Percentiles rank a stretch among this genome's conserved stretches.
phyloP scores from a whole-genome alignment of 2,888 invertebrate genomes.

The Ferrisia virgata region DNA sequence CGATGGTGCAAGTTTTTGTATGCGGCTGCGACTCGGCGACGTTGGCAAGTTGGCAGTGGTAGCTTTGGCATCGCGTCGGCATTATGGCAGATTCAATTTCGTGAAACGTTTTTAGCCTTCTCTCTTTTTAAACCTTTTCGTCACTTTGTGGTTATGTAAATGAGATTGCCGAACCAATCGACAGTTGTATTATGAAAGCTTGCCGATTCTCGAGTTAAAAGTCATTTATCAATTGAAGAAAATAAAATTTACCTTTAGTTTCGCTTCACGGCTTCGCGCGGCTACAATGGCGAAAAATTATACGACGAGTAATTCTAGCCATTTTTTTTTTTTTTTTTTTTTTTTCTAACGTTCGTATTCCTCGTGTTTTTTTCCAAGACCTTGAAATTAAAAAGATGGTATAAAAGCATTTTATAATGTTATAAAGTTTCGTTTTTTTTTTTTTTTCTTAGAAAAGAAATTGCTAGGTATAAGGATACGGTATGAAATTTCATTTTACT shows the following conservation, averaged over 20 bases:
- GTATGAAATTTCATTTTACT: background rate
- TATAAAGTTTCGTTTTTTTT: background rate
- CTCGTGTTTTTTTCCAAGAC: background rate
- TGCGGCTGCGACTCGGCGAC: background rate
- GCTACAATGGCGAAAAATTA: background rate
- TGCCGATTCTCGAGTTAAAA: slow-evolving; percentile 1
- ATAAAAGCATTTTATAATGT: background rate
- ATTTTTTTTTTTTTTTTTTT: background rate
- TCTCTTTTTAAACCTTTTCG: slow-evolving; percentile 2
- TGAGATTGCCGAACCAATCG: background rate
- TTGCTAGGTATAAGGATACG: too few species aligned
- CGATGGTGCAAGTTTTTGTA: background rate
- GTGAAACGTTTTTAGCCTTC: background rate
- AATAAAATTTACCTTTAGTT: slow-evolving; percentile 4
- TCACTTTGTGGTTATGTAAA: slow-evolving; percentile 15
- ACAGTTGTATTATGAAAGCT: background rate
- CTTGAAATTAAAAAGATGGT: background rate
- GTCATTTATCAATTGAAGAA: slow-evolving; percentile 2
- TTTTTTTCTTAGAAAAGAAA: background rate
- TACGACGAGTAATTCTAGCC: background rate
- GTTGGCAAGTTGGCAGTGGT: too few species aligned
- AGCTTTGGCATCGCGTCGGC: too few species aligned
- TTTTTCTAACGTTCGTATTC: too few species aligned
- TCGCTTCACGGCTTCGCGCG: background rate
- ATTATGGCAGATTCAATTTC: background rate